phyloP scores from a whole-genome alignment of 2,888 invertebrate species.

The Drosophila putrida region DNA sequence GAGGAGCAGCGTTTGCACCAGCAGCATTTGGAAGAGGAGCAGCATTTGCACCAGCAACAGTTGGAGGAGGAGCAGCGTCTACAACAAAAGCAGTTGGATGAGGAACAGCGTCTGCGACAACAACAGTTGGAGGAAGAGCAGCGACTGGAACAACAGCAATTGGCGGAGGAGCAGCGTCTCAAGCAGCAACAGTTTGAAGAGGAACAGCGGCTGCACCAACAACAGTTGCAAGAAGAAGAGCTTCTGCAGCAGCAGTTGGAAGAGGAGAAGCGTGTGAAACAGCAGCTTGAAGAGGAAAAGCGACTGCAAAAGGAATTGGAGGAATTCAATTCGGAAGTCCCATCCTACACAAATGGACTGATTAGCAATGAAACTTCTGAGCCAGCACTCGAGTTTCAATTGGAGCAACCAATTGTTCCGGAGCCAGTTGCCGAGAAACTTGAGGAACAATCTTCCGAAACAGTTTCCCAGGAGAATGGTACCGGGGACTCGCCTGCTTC shows the following conservation, averaged over 20 bases:
- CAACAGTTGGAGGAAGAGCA: constrained; percentile 15
- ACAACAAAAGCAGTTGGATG: constrained; percentile 13
- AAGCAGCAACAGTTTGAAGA: constrained; percentile 18
- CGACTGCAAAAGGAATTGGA: constrained; percentile 28
- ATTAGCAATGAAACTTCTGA: constrained; percentile 33
- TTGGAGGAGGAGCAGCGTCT: constrained; percentile 14
- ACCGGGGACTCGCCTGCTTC: constrained; percentile 8
- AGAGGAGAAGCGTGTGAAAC: constrained; percentile 4
- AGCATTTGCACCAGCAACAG: constrained; percentile 8
- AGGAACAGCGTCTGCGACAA: constrained; percentile 13
- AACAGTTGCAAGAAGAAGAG: constrained; percentile 12
- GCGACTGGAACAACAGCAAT: constrained; percentile 6
- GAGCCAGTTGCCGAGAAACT: constrained; percentile 26
- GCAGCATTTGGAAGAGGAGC: constrained; percentile 18
- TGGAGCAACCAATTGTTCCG: constrained; percentile 1
- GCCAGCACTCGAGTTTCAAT: constrained; percentile 23
- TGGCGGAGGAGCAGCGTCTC: constrained; percentile 14
- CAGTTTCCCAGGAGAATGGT: constrained; percentile 1
- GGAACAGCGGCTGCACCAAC: constrained; percentile 10
- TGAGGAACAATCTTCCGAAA: constrained; percentile 13
- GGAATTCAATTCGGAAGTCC: constrained; percentile 19
- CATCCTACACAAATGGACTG: constrained; percentile 46
- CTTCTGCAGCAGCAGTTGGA: constrained; percentile 6
- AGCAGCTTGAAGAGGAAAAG: constrained; percentile 15
- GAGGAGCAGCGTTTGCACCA: constrained; percentile 12